Evolutionary conservation across 2,113 vertebrate genomes (phyloP).

Genomic region (Saccopteryx leptura): DNA sequence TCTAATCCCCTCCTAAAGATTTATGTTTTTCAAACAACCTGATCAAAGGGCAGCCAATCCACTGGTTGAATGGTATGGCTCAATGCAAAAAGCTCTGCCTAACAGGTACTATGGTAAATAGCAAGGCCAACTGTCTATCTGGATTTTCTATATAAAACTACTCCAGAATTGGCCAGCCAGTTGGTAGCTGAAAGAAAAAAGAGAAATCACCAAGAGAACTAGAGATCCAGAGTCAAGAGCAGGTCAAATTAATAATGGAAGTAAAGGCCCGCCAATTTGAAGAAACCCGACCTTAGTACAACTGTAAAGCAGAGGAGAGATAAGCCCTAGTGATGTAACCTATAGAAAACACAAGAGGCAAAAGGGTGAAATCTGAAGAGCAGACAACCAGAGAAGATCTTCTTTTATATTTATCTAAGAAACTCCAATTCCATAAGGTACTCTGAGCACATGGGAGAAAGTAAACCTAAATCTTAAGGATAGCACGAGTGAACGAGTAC

Average conservation of each 20-base stretch:
- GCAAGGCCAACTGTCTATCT: neutral
- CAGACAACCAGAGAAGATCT: neutral
- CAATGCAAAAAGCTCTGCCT: conserved; percentile 1
- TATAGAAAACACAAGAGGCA: conserved; percentile 9
- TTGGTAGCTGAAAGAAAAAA: conserved; percentile 8
- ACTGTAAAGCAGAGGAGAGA: neutral
- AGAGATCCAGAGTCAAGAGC: neutral
- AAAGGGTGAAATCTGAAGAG: neutral
- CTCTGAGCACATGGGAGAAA: neutral
- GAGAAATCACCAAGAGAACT: neutral
- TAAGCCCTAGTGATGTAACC: neutral
- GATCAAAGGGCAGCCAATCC: neutral
- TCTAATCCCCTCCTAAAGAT: neutral
- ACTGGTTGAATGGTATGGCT: neutral
- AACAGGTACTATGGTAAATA: neutral
- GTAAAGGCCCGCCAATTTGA: neutral
- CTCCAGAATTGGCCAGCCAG: conserved; percentile 3
- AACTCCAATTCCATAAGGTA: neutral
- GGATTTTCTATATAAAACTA: conserved; percentile 55
- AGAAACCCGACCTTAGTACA: neutral
- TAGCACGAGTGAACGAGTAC: neutral
- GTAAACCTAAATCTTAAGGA: neutral
- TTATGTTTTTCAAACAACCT: conserved; percentile 43
- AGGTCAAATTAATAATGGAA: conserved; percentile 28
- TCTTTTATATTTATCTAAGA: conserved; percentile 39